Percentiles rank a stretch among this genome's conserved stretches.
phyloP scores from a whole-genome alignment of 2,797 vertebrate species.

The Pyrocephalus nanus region DNA sequence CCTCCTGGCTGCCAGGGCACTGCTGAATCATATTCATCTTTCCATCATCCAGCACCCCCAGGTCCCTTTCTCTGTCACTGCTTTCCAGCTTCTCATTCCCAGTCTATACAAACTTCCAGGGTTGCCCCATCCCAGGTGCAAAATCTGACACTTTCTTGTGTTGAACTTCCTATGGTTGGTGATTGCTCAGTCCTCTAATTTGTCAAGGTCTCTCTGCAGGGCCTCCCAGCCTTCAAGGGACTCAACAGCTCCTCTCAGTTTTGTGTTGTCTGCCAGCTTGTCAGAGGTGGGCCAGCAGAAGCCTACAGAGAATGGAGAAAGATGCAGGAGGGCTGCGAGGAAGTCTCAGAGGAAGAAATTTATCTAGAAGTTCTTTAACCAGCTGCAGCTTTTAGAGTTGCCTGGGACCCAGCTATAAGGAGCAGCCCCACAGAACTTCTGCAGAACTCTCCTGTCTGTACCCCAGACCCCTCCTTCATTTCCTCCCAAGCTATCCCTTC shows the following conservation, averaged over 20 bases:
- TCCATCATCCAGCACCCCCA: not conserved
- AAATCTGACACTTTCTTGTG: not conserved
- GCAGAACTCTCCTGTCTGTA: no score
- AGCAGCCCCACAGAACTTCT: no score
- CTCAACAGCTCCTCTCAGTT: not conserved
- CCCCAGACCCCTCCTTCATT: no score
- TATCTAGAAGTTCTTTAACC: no score
- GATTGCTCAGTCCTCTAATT: not conserved
- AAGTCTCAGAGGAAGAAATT: no score
- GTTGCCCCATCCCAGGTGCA: not conserved
- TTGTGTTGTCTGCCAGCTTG: not conserved
- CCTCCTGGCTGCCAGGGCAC: not conserved
- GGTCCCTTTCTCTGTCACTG: not conserved
- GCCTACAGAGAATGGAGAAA: no score
- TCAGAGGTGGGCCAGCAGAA: no score
- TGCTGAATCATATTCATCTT: not conserved
- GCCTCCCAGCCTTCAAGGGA: not conserved
- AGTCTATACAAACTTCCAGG: not conserved
- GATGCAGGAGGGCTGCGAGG: no score
- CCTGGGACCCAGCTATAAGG: no score
- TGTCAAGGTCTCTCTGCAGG: not conserved
- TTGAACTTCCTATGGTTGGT: not conserved
- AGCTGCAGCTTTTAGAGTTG: no score
- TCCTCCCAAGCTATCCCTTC: no score
- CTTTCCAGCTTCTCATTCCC: not conserved